A percentile compares a stretch with the other conserved stretches of the same genome.
Evolutionary conservation across 2,888 invertebrate species (phyloP).

Genomic region (Atethmia centrago): DNA sequence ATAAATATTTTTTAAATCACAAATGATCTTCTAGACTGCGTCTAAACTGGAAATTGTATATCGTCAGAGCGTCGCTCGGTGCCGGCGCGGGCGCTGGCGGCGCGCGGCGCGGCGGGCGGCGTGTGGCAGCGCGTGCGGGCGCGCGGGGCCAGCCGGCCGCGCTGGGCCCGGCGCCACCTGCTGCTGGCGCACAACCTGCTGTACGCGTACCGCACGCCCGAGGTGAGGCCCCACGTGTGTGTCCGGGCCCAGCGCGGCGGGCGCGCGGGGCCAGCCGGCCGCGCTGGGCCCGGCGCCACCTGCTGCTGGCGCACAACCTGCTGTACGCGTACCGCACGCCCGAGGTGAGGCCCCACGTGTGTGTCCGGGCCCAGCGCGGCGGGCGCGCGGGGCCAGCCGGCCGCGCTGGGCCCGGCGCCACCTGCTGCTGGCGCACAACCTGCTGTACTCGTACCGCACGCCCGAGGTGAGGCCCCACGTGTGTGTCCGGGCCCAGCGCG

Average conservation of each 20-base stretch:
- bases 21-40: too few relatives aligned
- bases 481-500: too few relatives aligned
- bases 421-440: constrained; percentile 81
- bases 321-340: constrained; percentile 14
- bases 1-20: too few relatives aligned
- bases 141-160: constrained; percentile 44
- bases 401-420: constrained; percentile 69
- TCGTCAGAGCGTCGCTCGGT: constrained; percentile 76
- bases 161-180: constrained; percentile 73
- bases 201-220: constrained; percentile 35
- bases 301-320: constrained; percentile 18
- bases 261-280: background rate
- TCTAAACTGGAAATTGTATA: background rate
- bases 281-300: constrained; percentile 72
- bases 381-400: too few relatives aligned
- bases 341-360: background rate
- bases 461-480: constrained; percentile 36
- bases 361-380: too few relatives aligned
- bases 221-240: background rate
- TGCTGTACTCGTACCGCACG: constrained; percentile 81
- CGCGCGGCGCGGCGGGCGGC: constrained; percentile 76
- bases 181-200: constrained; percentile 44
- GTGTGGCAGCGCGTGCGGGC: constrained; percentile 79
- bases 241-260: too few relatives aligned
- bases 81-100: constrained; percentile 74